phyloP scores from a whole-genome alignment of 2,113 vertebrate genomes.

The Aegithalos caudatus region DNA sequence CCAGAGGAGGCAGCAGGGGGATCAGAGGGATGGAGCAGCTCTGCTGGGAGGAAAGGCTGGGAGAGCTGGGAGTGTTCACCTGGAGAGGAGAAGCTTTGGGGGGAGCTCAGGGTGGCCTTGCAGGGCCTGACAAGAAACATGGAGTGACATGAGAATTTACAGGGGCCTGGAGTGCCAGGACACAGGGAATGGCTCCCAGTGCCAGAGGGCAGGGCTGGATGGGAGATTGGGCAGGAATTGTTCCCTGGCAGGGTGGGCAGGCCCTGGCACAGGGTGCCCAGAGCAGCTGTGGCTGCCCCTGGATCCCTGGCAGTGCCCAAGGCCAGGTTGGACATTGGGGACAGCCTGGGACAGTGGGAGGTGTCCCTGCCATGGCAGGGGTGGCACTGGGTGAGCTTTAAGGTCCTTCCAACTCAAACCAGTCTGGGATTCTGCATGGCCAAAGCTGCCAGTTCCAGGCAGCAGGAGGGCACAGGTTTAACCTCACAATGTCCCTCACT shows the following conservation, averaged over 20 bases:
- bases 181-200: not conserved
- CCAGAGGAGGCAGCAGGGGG: no score
- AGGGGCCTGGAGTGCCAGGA: rapidly evolving
- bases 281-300: not conserved
- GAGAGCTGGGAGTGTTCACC: no score
- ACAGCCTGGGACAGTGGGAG: not conserved
- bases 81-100: no score
- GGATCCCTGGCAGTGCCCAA: not conserved
- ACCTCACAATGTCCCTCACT: not conserved
- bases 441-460: not conserved
- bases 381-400: rapidly evolving
- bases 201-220: rapidly evolving
- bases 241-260: not conserved
- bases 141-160: rapidly evolving
- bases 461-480: not conserved
- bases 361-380: not conserved
- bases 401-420: not conserved
- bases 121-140: no score
- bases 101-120: no score
- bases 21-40: no score
- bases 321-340: not conserved
- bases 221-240: not conserved
- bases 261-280: not conserved
- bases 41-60: no score
- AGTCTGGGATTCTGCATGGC: not conserved